Base-by-base conservation (phyloP, 2,888 invertebrate species). In the Rhingia rostrata region DNA sequence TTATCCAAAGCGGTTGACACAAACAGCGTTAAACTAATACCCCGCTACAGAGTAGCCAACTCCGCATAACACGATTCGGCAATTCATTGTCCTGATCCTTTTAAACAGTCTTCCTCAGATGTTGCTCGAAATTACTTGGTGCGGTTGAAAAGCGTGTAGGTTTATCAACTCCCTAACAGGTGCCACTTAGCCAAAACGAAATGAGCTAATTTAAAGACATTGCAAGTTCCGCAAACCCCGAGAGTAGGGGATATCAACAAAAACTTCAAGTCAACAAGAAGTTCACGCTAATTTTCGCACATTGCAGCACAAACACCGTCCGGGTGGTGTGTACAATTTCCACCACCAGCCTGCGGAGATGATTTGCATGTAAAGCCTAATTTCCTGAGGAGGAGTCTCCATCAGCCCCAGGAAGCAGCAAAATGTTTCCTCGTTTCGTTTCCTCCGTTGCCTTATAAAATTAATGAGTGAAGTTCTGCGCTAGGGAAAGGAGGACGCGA, bases 401-500 rank as follows among this genome's bases (percentile, higher is more conserved):
- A 53, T 30, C 43, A 49, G 43, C 64, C 9, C 47, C 58, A 22
- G 22, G 22, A 43, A 12, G 12, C 7, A 58, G 30, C 56, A 56
- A 60, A 70, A n/a, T 49, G 45, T 35, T 56, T 56, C 37, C 22
- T 32, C 35, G 22, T 6, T 53, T 58, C 32, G 43, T 12, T 37
- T 47, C 4, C 39, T 54, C 3, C 37, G 33, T 43, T 60, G 41
- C 41, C 60, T 61, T 45, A 67, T 63, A 63, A 78, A 73, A 73
- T 83, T 73, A 78, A 83, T 67, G 78, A 83, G 82, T 33, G 51
- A 73, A 83, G 61, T 78, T 78, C 22, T 72, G 43, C 22, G 22
- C 53, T 45, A 7, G 53, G 41, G 53, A 53, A 77, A 64, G 77
- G 61, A 60, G 78, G 61, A 30, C 64, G 37, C 63, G 63, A 63